A percentile compares a stretch with the other conserved stretches of the same genome.
phyloP scores from a whole-genome alignment of 2,888 invertebrate genomes.

The Seladonia tumulorum region DNA sequence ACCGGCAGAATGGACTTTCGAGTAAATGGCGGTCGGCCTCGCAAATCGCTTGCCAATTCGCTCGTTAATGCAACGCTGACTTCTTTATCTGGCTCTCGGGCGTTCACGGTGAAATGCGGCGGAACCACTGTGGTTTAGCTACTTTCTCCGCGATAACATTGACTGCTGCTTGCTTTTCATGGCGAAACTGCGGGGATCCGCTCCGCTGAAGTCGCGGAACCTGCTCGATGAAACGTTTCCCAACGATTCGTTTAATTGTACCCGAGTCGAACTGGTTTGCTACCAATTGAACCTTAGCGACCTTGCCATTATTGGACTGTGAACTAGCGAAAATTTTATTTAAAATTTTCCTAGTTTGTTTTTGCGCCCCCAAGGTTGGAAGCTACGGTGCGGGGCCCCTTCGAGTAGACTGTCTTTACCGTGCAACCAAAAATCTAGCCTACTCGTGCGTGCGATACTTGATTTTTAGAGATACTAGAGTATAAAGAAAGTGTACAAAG shows the following conservation, averaged over 20 bases:
- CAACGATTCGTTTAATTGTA: neutral
- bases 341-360: neutral
- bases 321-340: neutral
- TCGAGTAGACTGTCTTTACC: too few species aligned
- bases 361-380: too few species aligned
- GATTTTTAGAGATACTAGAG: too few species aligned
- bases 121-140: neutral
- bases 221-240: neutral
- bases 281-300: neutral
- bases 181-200: neutral
- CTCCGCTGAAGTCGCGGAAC: neutral
- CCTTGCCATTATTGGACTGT: neutral
- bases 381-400: too few species aligned
- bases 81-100: conserved; percentile 12
- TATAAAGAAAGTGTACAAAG: too few species aligned
- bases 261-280: neutral
- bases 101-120: conserved; percentile 7
- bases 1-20: conserved; percentile 37
- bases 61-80: conserved; percentile 25
- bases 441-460: too few species aligned
- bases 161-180: neutral
- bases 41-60: conserved; percentile 44
- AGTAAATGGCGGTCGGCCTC: conserved; percentile 26
- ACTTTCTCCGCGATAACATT: neutral
- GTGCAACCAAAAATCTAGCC: too few species aligned